Evolutionary conservation across 2,113 vertebrate species (phyloP).

Genomic region (Zapus hudsonius): DNA sequence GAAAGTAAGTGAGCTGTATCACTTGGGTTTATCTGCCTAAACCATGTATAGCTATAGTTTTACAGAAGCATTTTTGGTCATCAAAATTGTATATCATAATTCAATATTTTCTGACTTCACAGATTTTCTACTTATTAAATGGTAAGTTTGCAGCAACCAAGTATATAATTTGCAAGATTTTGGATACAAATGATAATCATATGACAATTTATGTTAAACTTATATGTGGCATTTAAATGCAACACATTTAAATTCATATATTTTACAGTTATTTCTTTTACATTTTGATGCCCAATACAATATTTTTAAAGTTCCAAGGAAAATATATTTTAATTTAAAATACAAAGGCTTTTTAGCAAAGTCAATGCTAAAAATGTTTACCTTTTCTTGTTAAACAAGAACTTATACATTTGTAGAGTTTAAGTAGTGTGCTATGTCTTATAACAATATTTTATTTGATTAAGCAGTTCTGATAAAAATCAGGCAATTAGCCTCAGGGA

Average conservation of each 20-base stretch:
- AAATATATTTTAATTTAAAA: constrained; percentile 18
- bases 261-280: neutral
- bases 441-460: neutral
- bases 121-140: neutral
- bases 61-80: neutral
- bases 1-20: neutral
- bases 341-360: neutral
- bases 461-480: constrained; percentile 20
- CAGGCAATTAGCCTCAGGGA: neutral
- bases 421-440: neutral
- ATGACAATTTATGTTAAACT: neutral
- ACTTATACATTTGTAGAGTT: neutral
- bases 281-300: neutral
- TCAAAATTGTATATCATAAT: neutral
- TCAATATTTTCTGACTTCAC: neutral
- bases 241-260: neutral
- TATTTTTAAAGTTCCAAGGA: neutral
- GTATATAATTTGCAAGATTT: neutral
- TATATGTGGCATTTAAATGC: no score
- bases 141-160: neutral
- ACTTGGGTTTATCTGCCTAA: neutral
- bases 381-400: neutral
- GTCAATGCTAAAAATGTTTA: neutral
- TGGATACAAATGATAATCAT: neutral
- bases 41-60: neutral